Evolutionary conservation across 2,888 invertebrate genomes (phyloP).

Genomic region (Apamea monoglypha): DNA sequence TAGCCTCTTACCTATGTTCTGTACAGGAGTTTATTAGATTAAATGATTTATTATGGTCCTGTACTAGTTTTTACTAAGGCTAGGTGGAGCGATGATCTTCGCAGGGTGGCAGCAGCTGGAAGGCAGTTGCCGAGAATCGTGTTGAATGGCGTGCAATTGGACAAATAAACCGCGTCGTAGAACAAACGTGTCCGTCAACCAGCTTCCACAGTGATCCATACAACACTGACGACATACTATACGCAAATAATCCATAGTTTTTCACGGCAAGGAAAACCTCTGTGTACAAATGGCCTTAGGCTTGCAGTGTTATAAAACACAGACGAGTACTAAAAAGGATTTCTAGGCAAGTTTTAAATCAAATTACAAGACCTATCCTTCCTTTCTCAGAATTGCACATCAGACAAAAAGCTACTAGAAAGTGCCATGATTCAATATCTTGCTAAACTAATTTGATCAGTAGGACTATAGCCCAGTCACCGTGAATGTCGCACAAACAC

Average conservation of each 20-base stretch:
- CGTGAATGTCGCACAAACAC: conserved; percentile 53
- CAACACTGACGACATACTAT: no score
- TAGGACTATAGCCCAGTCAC: conserved; percentile 10
- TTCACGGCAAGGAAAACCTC: background rate
- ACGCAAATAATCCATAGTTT: background rate
- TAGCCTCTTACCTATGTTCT: background rate
- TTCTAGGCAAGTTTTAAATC: background rate
- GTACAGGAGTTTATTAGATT: background rate
- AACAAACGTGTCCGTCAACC: no score
- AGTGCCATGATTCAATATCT: conserved; percentile 35
- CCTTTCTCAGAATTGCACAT: background rate
- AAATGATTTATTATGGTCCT: background rate
- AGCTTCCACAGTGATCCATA: no score
- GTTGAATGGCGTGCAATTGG: background rate
- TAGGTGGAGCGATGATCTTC: background rate
- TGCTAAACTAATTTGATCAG: conserved; percentile 34
- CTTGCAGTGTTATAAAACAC: background rate
- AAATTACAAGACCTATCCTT: background rate
- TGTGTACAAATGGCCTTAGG: background rate
- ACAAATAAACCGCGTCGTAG: no score
- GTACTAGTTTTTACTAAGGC: background rate
- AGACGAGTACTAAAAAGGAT: background rate
- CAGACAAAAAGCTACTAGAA: background rate
- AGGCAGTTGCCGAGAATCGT: background rate
- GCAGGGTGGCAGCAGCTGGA: background rate